A percentile compares a stretch with the other conserved stretches of the same genome.
phyloP scores from a whole-genome alignment of 2,888 invertebrate genomes.

The Dorcus hopei region DNA sequence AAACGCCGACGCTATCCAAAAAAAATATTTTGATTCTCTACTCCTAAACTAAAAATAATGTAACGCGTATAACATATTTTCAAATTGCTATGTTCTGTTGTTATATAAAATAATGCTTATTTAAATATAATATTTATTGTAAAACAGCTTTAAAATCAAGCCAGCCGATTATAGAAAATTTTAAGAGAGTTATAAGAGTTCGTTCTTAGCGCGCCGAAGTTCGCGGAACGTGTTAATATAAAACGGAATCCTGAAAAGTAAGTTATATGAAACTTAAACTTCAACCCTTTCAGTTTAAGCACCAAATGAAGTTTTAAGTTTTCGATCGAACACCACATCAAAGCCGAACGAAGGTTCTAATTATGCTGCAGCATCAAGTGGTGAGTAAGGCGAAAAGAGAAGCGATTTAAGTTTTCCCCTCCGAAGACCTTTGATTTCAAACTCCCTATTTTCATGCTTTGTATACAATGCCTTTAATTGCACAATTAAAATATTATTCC shows the following conservation, averaged over 20 bases:
- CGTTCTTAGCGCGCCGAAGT: too few relatives aligned
- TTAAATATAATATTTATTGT: too few relatives aligned
- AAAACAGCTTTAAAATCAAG: too few relatives aligned
- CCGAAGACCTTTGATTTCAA: not conserved
- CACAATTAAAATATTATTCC: not conserved
- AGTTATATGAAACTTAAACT: not conserved
- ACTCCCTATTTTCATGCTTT: not conserved
- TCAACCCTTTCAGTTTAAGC: constrained; percentile 8
- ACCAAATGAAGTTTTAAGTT: constrained; percentile 20
- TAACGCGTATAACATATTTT: too few relatives aligned
- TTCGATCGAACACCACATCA: constrained; percentile 22
- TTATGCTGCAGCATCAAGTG: constrained; percentile 9
- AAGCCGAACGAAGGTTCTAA: constrained; percentile 9
- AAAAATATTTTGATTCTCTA: too few relatives aligned
- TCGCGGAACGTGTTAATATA: not conserved
- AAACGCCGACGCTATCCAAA: too few relatives aligned
- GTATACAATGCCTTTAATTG: not conserved
- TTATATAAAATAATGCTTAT: too few relatives aligned
- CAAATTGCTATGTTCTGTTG: too few relatives aligned
- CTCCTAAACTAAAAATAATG: too few relatives aligned
- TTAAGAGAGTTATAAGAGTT: too few relatives aligned
- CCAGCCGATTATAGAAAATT: too few relatives aligned
- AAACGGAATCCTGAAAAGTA: not conserved
- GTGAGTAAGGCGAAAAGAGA: constrained; percentile 8
- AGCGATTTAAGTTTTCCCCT: constrained; percentile 4